Conservation (phyloP, 1,140 invertebrate genomes). For the Drosophila seguyi region DNA sequence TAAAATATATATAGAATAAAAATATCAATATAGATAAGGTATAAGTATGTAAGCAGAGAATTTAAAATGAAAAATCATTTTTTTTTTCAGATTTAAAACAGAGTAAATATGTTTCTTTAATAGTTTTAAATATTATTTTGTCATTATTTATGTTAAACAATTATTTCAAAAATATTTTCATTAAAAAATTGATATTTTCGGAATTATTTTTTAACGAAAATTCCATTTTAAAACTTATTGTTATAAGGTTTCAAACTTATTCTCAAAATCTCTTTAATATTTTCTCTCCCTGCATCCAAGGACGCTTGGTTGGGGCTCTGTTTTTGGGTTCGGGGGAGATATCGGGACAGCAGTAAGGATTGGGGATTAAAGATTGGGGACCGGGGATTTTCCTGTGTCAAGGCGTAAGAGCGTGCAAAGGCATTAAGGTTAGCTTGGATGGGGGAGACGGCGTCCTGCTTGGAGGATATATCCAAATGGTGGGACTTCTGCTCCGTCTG, state of each 20-base stretch:
- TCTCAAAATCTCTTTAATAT: not conserved
- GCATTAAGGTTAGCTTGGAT: slow-evolving; percentile 43
- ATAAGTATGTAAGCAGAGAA: not conserved
- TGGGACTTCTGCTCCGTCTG: slow-evolving; percentile 10
- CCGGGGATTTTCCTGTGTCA: slow-evolving; percentile 45
- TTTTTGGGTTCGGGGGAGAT: slow-evolving; percentile 2
- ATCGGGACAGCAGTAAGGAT: slow-evolving; percentile 1
- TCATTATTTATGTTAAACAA: not conserved
- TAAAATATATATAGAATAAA: not conserved
- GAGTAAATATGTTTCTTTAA: not conserved
- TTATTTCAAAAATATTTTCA: not conserved
- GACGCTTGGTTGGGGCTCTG: slow-evolving; percentile 20
- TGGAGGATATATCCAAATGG: slow-evolving; percentile 29
- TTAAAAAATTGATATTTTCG: too few species aligned
- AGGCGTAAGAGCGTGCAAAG: slow-evolving; percentile 54
- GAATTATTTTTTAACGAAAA: not conserved
- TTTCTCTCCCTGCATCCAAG: slow-evolving; percentile 17
- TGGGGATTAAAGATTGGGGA: slow-evolving; percentile 24
- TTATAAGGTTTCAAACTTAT: too few species aligned
- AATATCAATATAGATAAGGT: too few species aligned
- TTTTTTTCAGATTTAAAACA: not conserved
- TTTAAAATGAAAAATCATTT: not conserved
- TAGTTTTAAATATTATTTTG: not conserved
- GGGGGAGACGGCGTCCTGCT: slow-evolving; percentile 6
- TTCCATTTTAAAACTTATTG: too few species aligned